A percentile compares a stretch with the other conserved stretches of the same genome.
These are phyloP conservation scores for Colletes collaris DNA, from an alignment of 2,888 invertebrate genomes.

Conservation along the genomic window DNA sequence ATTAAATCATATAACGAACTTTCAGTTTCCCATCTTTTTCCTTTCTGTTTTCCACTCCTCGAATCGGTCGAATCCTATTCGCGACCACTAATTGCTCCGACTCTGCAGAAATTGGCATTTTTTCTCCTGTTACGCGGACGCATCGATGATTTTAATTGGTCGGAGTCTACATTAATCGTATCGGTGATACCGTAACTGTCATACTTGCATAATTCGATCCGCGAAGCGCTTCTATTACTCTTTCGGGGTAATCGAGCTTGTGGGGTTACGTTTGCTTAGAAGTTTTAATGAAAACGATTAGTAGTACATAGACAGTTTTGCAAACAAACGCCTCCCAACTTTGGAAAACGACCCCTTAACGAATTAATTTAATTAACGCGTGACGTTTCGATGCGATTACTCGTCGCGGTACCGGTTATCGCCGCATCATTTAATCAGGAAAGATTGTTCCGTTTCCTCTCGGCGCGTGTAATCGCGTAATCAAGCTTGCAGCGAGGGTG, in stretches of 20 bases:
- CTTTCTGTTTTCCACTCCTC: neutral
- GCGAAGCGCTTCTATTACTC: conserved; percentile 11
- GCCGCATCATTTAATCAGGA: conserved; percentile 21
- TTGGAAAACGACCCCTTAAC: too few species aligned
- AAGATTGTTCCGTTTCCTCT: neutral
- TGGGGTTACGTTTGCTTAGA: neutral
- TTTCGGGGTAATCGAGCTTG: conserved; percentile 25
- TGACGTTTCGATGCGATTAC: conserved; percentile 22
- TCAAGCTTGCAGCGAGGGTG: conserved; percentile 3
- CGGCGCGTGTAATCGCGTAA: conserved; percentile 28
- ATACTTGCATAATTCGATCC: conserved; percentile 20
- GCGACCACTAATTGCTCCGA: conserved; percentile 16
- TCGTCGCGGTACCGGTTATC: neutral
- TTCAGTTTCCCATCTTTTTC: neutral
- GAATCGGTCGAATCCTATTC: neutral
- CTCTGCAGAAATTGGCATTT: conserved; percentile 2
- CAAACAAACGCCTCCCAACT: too few species aligned
- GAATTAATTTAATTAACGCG: conserved; percentile 31
- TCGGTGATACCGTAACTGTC: neutral
- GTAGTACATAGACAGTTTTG: too few species aligned
- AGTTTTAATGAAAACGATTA: too few species aligned
- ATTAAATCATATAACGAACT: conserved; percentile 50
- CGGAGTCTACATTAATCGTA: neutral
- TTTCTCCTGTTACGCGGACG: neutral
- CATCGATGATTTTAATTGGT: conserved; percentile 32